Conservation (phyloP, 1,140 invertebrate genomes). For the Zophobas morio region DNA sequence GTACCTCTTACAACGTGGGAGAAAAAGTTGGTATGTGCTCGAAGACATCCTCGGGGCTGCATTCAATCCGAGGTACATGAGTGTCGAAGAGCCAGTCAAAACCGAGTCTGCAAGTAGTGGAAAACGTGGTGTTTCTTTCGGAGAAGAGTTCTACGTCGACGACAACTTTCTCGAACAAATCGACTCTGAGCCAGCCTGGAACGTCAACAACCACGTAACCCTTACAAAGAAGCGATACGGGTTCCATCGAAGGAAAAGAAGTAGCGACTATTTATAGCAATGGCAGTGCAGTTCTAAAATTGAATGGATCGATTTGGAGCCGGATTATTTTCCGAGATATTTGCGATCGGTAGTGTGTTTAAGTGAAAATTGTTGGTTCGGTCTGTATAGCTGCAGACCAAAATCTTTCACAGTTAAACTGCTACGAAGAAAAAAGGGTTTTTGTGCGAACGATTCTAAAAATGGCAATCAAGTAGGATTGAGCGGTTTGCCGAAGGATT, state of each 20-base stretch:
- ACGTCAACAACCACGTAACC: conserved; percentile 57
- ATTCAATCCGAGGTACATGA: conserved; percentile 70
- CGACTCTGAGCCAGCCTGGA: conserved; percentile 68
- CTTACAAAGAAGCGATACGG: conserved; percentile 52
- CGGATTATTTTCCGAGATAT: conserved; percentile 72
- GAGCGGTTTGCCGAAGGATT: conserved; percentile 63
- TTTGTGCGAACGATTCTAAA: conserved; percentile 61
- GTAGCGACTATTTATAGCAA: conserved; percentile 38
- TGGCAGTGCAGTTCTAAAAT: conserved; percentile 69
- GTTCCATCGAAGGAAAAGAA: conserved; percentile 51
- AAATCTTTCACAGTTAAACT: conserved; percentile 71
- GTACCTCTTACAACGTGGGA: too few relatives aligned
- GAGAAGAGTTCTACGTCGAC: conserved; percentile 67
- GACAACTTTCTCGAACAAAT: conserved; percentile 62
- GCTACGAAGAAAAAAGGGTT: conserved; percentile 65
- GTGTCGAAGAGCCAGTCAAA: conserved; percentile 66
- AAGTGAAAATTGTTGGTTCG: conserved; percentile 69
- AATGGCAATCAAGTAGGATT: conserved; percentile 56
- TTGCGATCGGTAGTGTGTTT: conserved; percentile 69
- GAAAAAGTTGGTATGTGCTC: too few relatives aligned
- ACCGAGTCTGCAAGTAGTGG: conserved; percentile 8
- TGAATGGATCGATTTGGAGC: conserved; percentile 70
- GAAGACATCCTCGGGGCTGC: conserved; percentile 67
- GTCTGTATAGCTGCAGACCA: conserved; percentile 68
- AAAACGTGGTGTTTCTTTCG: conserved; percentile 20